A percentile compares a stretch with the other conserved stretches of the same genome.
These are phyloP conservation scores for Uloborus plumipes DNA, from an alignment of 2,888 invertebrate genomes.

Conservation along the genomic window DNA sequence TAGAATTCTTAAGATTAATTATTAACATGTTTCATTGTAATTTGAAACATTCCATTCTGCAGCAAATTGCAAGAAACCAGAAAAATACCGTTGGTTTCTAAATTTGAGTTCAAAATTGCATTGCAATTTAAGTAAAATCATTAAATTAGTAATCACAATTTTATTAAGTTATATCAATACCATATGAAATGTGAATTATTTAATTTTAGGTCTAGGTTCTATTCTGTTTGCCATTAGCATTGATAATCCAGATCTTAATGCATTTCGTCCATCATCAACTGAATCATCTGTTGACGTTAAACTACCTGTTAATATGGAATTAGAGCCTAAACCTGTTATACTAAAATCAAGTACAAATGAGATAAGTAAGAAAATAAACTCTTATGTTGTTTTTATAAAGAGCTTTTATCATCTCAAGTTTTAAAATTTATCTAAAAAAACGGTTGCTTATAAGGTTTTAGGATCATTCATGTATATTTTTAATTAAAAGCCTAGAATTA, in stretches of 20 bases:
- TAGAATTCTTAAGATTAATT: not conserved
- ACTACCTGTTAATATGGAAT: slow-evolving; percentile 69
- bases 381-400: no score
- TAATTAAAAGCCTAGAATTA: no score
- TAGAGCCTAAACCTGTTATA: slow-evolving; percentile 79
- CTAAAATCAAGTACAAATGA: slow-evolving; percentile 78
- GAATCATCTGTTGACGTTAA: slow-evolving; percentile 36
- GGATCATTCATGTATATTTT: no score
- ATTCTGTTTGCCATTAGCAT: slow-evolving; percentile 93
- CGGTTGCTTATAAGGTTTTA: no score
- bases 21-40: not conserved
- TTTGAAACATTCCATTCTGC: not conserved
- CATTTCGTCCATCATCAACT: slow-evolving; percentile 17
- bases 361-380: slow-evolving; percentile 37
- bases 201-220: slow-evolving; percentile 80
- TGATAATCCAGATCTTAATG: slow-evolving; percentile 79
- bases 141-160: not conserved
- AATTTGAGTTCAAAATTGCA: not conserved
- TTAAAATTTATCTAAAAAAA: no score
- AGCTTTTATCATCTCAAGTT: no score
- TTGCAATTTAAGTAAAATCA: not conserved
- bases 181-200: not conserved
- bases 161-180: not conserved
- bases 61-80: not conserved
- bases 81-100: not conserved